Percentiles rank a stretch among this genome's conserved stretches.
Conservation (phyloP, 2,113 vertebrate species). For the Cebidichthys violaceus region DNA sequence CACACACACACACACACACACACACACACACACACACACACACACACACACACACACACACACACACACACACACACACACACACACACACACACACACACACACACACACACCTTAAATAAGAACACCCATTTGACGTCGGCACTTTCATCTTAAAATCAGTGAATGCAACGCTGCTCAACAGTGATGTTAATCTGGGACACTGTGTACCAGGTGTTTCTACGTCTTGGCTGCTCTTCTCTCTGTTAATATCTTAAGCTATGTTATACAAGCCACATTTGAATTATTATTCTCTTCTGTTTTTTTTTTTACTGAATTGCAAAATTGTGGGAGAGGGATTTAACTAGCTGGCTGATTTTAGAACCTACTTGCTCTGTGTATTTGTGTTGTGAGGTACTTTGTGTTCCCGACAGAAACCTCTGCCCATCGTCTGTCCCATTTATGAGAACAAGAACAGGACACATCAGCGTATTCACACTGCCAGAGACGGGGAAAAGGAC, state of each 20-base stretch:
- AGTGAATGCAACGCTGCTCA: neutral
- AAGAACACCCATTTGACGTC: neutral
- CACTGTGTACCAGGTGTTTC: constrained; percentile 31
- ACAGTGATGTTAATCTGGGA: constrained; percentile 20
- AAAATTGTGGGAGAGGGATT: neutral
- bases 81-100: too few relatives aligned
- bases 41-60: too few relatives aligned
- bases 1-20: too few relatives aligned
- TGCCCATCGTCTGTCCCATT: constrained; percentile 47
- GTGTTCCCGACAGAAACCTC: constrained; percentile 33
- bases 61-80: too few relatives aligned
- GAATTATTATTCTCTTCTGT: neutral
- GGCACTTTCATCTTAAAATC: neutral
- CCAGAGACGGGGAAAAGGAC: constrained; percentile 44
- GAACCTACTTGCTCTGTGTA: neutral
- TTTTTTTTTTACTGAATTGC: neutral
- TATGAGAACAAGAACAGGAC: constrained; percentile 51
- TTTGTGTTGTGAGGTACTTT: constrained; percentile 17
- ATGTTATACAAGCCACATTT: neutral
- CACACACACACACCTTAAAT: too few relatives aligned
- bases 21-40: too few relatives aligned
- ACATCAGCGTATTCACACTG: constrained; percentile 56
- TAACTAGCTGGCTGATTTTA: neutral
- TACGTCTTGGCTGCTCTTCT: constrained; percentile 14
- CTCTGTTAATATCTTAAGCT: neutral